phyloP scores from a whole-genome alignment of 2,888 invertebrate genomes.

The Pyrochroa serraticornis region DNA sequence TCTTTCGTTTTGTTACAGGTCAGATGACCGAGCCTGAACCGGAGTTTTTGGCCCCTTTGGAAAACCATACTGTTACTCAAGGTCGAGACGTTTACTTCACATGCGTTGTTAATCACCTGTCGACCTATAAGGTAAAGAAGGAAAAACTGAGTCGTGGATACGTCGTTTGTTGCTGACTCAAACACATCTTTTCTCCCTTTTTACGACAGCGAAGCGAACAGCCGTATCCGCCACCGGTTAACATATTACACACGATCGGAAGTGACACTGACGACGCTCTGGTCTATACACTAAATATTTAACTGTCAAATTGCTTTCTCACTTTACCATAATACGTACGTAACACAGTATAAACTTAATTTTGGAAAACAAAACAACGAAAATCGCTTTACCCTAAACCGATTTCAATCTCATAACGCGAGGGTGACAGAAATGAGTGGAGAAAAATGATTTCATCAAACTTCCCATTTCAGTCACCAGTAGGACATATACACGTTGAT shows the following conservation, averaged over 20 bases:
- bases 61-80: constrained; percentile 86
- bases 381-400: constrained; percentile 5
- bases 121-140: constrained; percentile 77
- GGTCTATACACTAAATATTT: constrained; percentile 32
- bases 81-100: constrained; percentile 89
- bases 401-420: constrained; percentile 18
- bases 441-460: constrained; percentile 37
- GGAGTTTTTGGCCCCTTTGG: constrained; percentile 82
- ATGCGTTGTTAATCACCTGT: constrained; percentile 89
- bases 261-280: constrained; percentile 47
- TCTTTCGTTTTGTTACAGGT: constrained; percentile 62
- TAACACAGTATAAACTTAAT: constrained; percentile 1
- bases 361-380: not conserved
- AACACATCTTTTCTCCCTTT: constrained; percentile 43
- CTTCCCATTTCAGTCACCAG: constrained; percentile 35
- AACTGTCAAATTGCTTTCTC: constrained; percentile 32
- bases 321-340: constrained; percentile 6
- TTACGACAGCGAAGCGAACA: constrained; percentile 43
- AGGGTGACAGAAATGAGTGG: constrained; percentile 25
- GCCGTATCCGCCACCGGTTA: constrained; percentile 37
- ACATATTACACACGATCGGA: constrained; percentile 51
- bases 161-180: constrained; percentile 46
- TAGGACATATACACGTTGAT: constrained; percentile 54
- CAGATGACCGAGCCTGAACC: constrained; percentile 76
- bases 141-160: constrained; percentile 13